phyloP scores from a whole-genome alignment of 2,797 vertebrate genomes.

The Siniperca scherzeri region DNA sequence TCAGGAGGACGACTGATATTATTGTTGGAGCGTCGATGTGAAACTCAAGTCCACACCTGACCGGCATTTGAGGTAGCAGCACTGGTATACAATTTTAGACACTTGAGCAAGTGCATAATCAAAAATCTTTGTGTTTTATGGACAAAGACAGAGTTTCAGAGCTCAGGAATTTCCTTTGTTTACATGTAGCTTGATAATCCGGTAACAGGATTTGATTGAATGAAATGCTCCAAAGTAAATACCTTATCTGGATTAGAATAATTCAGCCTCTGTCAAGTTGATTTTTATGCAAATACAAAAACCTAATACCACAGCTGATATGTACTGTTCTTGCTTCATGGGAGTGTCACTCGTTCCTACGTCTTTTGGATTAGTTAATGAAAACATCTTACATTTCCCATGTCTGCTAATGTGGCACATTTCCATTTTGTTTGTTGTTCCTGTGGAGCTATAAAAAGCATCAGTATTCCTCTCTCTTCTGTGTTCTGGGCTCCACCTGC shows the following conservation, averaged over 20 bases:
- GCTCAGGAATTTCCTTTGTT: constrained; percentile 14
- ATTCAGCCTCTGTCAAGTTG: neutral
- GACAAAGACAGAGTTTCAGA: neutral
- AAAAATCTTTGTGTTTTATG: constrained; percentile 12
- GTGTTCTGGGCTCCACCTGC: constrained; percentile 47
- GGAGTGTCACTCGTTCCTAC: neutral
- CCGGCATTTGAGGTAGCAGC: constrained; percentile 30
- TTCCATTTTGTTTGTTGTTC: constrained; percentile 31
- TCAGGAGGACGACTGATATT: constrained; percentile 56
- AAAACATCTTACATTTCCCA: neutral
- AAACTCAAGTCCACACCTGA: constrained; percentile 68
- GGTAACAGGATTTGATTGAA: constrained; percentile 7
- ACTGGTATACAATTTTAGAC: neutral
- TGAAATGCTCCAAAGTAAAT: constrained; percentile 12
- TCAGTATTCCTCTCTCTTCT: constrained; percentile 30
- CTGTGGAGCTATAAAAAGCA: constrained; percentile 33
- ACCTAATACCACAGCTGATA: neutral
- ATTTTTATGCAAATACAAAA: constrained; percentile 14
- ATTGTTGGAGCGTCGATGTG: constrained; percentile 73
- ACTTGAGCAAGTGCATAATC: neutral
- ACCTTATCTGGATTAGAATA: constrained; percentile 18
- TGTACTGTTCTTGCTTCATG: neutral
- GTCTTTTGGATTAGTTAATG: constrained; percentile 10
- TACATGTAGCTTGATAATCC: constrained; percentile 9
- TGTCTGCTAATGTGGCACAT: neutral